Base-by-base conservation (phyloP, 2,113 vertebrate species). In the Sardina pilchardus region DNA sequence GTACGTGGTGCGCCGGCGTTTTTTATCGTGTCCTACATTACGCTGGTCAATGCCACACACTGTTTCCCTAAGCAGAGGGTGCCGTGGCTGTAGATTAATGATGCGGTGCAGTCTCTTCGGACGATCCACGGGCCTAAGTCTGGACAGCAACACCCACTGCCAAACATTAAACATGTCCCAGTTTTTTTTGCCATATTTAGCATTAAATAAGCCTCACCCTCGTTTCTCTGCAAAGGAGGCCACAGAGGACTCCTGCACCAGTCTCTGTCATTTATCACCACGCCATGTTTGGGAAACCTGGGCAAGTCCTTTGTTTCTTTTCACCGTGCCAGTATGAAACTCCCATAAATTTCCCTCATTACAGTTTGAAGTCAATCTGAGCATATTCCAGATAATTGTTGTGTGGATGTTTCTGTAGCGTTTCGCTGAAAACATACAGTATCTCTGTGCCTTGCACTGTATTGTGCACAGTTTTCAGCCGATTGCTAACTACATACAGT, bases 21-120 rank as follows among this genome's bases (percentile, higher is more conserved):
- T 94, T 93, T 93, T 93, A 93, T 93, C 89, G 92, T 90, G 83
- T 87, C 93, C 93, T 94, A 93, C 93, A 93, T 95, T 71, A 93
- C 91, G 92, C 88, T 94, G 94, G 93, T 92, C 92, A 93, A 86
- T 87, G 88, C 85, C 86, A 78, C 83, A 86, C 91, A 93, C 92
- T 90, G 91, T 92, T 91, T 92, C 86, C 91, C 88, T 90, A 89
- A 87, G 92, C 87, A 90, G 89, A 89, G 90, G 92, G 87, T 91
- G 91, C 91, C 89, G 88, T 89, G 88, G 71, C 34, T 34, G 30
- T 36, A 78, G 91, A 92, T 91, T 88, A 83, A 93, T 91, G 91
- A 85, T 89, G 86, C 88, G 82, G 85, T 82, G 82, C 83, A 84
- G 82, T 88, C 86, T 81, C 67, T 63, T 85, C 67, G 59, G 88